These are phyloP conservation scores for Phylloscopus whistleri DNA, from an alignment of 2,113 vertebrate genomes.

Conservation along the genomic window DNA sequence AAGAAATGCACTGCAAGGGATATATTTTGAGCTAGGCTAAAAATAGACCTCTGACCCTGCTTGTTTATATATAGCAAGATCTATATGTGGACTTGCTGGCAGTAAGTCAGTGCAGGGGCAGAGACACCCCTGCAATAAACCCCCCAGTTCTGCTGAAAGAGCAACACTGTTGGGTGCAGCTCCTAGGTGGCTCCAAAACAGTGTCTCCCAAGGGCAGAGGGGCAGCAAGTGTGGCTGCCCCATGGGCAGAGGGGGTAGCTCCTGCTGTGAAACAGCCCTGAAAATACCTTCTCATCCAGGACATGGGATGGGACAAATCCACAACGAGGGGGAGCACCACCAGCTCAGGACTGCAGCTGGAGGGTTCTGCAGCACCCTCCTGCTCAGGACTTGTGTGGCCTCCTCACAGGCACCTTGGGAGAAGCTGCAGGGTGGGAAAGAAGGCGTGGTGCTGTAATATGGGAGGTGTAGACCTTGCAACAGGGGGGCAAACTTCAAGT, in stretches of 20 bases:
- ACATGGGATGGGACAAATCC: neutral
- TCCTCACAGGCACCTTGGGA: neutral
- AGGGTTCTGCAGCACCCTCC: neutral
- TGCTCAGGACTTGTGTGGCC: no score
- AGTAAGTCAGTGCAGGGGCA: neutral
- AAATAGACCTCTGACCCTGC: conserved; percentile 35
- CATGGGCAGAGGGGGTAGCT: neutral
- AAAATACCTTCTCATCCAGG: neutral
- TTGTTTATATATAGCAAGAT: conserved; percentile 2
- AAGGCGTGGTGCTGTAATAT: rapidly evolving
- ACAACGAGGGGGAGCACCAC: rapidly evolving
- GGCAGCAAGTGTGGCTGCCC: neutral
- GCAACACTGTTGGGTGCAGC: neutral
- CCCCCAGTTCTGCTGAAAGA: neutral
- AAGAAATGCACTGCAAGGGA: conserved; percentile 6
- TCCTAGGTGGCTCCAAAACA: neutral
- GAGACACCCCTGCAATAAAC: neutral
- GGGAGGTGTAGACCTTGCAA: neutral
- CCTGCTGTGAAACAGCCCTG: neutral
- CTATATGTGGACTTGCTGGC: neutral
- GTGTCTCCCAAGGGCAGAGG: neutral
- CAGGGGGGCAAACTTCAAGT: no score
- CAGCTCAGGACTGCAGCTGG: neutral
- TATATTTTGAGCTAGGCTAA: conserved; percentile 19
- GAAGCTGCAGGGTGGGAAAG: neutral